Base-by-base conservation (phyloP, 1,140 invertebrate species). In the Calliphora vicina region DNA sequence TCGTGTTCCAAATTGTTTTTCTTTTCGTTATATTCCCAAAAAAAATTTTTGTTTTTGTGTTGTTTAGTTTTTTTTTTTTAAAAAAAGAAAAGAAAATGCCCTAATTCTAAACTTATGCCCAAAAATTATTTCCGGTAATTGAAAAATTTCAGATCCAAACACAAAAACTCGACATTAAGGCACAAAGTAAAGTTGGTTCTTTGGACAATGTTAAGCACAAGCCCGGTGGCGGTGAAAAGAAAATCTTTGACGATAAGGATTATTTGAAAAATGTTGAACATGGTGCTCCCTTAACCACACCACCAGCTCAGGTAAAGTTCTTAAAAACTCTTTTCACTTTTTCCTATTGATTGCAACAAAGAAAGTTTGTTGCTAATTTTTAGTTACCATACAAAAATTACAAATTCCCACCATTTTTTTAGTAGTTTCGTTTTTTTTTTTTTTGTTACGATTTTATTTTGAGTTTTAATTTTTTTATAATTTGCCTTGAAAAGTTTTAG, bases 171-270 rank as follows among this genome's bases (percentile, higher is more conserved):
- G 95, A 97, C 86, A 93, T 96, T 89, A 96, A 96, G 91, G 96
- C 94, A 83, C 93, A 96, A 91, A 96, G 95, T 91, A 97, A 97
- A 92, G 93, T 98, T 85, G 97, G 97, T 80, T 98, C 97, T 26
- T 89, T 98, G 92, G 96, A 98, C 89, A 99, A 99, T 91, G 94
- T 98, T 82, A 97, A 97, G 90, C 95, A 99, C 92, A 96, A 94
- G 91, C 96, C 98, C 72, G 96, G 97, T 82, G 98, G 98, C 81
- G 98, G 98, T 50, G 96, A 97, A 82, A 95, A 96, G 91, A 97
- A 97, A 92, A 97, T 97, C 88, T 98, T 98, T 91, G 96, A 98
- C 90, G 96, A 98, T 92, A 97, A 96, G 91, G 96, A 97, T 84
- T 99, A 99, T 92, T 94, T 98, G 87, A 95, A 95, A 91, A 90